A percentile compares a stretch with the other conserved stretches of the same genome.
Evolutionary conservation across 2,888 invertebrate species (phyloP).

Genomic region (Ceraclea dissimilis): DNA sequence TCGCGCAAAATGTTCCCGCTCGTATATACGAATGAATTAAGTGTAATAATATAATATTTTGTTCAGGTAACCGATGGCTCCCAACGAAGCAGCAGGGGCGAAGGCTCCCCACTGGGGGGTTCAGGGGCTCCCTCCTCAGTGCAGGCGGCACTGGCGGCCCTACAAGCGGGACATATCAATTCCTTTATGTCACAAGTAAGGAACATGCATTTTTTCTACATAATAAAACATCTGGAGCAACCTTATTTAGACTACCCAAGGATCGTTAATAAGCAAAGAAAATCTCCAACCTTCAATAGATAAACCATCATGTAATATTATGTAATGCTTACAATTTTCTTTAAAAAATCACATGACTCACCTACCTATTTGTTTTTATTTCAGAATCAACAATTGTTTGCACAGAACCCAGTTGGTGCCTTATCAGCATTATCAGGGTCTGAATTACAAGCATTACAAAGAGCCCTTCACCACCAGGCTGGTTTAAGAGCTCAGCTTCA

Average conservation of each 20-base stretch:
- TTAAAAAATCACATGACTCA: too few relatives aligned
- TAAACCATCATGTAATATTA: too few relatives aligned
- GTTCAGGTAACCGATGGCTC: constrained; percentile 41
- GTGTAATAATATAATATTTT: too few relatives aligned
- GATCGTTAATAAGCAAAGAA: constrained; percentile 14
- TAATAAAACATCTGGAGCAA: too few relatives aligned
- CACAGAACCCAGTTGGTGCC: constrained; percentile 34
- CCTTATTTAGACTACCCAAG: neutral
- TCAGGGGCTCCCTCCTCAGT: constrained; percentile 31
- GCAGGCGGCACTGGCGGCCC: constrained; percentile 36
- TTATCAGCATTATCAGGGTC: constrained; percentile 36
- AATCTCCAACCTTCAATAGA: constrained; percentile 14
- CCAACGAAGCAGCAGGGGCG: constrained; percentile 37
- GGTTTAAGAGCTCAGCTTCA: constrained; percentile 50
- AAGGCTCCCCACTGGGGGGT: constrained; percentile 27
- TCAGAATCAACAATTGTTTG: constrained; percentile 33
- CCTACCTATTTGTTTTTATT: neutral
- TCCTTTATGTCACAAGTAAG: constrained; percentile 25
- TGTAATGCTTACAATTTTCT: too few relatives aligned
- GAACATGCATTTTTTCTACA: neutral
- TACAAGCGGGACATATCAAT: constrained; percentile 32
- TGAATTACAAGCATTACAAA: constrained; percentile 34
- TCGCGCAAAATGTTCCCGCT: too few relatives aligned
- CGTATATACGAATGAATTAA: too few relatives aligned
- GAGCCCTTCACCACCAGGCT: constrained; percentile 37